Evolutionary conservation across 2,113 vertebrate species (phyloP), one percentile per base, ranked within the genome.

Genomic region (Melierax canorus): DNA sequence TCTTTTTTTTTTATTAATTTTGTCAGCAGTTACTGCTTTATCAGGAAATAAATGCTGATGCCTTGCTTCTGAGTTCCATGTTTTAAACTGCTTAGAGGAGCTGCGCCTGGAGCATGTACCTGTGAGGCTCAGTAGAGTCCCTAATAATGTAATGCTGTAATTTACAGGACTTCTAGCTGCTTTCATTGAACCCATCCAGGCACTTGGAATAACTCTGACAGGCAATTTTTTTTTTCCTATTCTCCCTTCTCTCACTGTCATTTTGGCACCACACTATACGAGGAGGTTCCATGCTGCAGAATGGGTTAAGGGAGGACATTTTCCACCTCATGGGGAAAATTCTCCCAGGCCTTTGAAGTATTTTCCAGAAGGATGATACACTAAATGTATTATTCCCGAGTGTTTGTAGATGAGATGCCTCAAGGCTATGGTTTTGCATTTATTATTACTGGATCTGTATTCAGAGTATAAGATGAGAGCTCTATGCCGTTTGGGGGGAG

Each of bases 391-490:
- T 93, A 88, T 64, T 93, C 53, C 71, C 1, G 0, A 71, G 66
- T 78, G 67, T 48, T 81, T 75, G 74, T 63, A 72, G 77, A 88
- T 76, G 43, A 88, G 38, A 50, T 90, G 69, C 77, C 92, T 87
- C 46, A 58, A 69, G 84, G 93, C 59, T 80, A 73, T 62, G 72
- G 58, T 77, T 95, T 94, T 91, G 81, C 92, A 87, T 95, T 93
- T 90, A 45, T 77, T 74, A 84, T 93, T 89, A 34, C 55, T 84
- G 51, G 55, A 32, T 96, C 73, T 93, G 69, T 67, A 71, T 94
- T 89, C 60, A 29, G 87, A 91, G 64, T 66, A 45, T 73, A 23
- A 77, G 45, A 74, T 87, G 64, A 87, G 91, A 84, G 55, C 45
- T 87, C n/a, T 84, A 0, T 45, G 23, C 69, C 17, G 2, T 93